These are phyloP conservation scores for Melinaea marsaeus DNA, from an alignment of 2,888 invertebrate genomes.

Conservation along the genomic window DNA sequence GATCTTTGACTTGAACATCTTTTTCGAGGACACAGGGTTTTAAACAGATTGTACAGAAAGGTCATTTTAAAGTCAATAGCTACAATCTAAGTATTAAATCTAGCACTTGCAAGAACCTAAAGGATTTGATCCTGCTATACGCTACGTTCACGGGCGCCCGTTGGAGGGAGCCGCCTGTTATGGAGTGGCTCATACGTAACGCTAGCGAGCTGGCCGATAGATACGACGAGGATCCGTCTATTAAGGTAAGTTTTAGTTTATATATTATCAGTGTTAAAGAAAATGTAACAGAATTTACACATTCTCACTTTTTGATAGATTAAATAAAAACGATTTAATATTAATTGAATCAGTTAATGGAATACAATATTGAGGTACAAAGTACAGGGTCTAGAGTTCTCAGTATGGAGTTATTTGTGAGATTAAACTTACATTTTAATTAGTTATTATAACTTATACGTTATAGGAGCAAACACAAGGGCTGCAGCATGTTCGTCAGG, in stretches of 20 bases:
- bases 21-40: no score
- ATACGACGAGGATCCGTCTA: constrained; percentile 28
- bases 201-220: constrained; percentile 31
- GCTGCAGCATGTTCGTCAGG: constrained; percentile 28
- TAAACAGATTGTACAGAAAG: no score
- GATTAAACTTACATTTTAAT: not conserved
- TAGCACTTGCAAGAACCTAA: constrained; percentile 38
- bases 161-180: constrained; percentile 47
- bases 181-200: constrained; percentile 46
- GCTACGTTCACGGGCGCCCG: constrained; percentile 41
- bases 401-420: no score
- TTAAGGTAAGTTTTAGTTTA: constrained; percentile 33
- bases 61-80: no score
- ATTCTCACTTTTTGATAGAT: no score
- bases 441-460: not conserved
- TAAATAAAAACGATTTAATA: no score
- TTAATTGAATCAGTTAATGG: no score
- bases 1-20: no score
- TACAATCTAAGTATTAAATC: not conserved
- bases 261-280: not conserved
- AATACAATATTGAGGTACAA: no score
- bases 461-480: constrained; percentile 33
- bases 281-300: not conserved
- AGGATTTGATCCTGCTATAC: constrained; percentile 42
- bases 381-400: no score